These are phyloP conservation scores for Syncerus caffer DNA, from an alignment of 2,797 vertebrate species.

Conservation along the genomic window DNA sequence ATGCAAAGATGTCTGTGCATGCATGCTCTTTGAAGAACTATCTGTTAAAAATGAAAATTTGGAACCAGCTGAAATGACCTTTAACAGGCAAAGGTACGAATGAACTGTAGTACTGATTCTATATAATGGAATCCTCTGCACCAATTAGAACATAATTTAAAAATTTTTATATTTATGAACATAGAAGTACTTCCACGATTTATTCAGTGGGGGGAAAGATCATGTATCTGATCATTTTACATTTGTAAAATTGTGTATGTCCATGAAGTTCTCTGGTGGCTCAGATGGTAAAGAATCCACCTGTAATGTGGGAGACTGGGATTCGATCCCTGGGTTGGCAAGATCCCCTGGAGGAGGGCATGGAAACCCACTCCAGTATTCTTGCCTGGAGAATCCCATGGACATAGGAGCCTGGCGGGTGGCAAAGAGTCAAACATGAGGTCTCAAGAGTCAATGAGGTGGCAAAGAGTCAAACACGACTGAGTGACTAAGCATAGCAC, in stretches of 20 bases:
- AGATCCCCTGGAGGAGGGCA: neutral
- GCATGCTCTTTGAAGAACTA: neutral
- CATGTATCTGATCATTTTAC: neutral
- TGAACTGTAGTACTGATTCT: neutral
- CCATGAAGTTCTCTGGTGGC: neutral
- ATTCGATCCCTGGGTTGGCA: neutral
- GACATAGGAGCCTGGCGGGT: neutral
- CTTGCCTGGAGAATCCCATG: neutral
- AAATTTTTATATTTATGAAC: neutral
- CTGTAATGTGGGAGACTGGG: neutral
- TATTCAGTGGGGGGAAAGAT: neutral
- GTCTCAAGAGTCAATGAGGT: no score
- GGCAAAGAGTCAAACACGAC: neutral
- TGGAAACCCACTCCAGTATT: neutral
- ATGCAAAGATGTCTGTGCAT: neutral
- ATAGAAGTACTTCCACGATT: neutral
- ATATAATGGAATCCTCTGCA: neutral
- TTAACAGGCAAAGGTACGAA: neutral
- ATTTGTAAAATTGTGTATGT: neutral
- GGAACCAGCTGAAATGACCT: neutral
- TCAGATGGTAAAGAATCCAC: neutral
- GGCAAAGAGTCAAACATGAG: neutral
- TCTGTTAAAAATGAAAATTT: neutral
- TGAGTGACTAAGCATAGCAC: neutral
- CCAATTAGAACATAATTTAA: neutral